Conservation (phyloP, 1,140 invertebrate genomes). For the Papilio xuthus region DNA sequence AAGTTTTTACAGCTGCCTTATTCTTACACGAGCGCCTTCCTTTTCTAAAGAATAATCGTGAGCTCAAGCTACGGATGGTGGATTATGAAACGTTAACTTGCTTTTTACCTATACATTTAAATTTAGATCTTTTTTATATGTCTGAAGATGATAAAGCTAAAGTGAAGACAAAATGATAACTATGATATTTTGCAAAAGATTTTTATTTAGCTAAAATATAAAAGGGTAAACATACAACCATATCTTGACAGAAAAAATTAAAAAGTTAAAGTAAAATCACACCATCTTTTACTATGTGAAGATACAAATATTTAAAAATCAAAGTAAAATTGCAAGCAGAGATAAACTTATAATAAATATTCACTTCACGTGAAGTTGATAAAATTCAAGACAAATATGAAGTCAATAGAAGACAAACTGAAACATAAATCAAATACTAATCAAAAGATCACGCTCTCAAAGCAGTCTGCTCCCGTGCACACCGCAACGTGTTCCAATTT, state of each 20-base stretch:
- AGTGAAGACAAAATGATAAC: neutral
- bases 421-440: slow-evolving; percentile 25
- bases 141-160: neutral
- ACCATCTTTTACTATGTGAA: too few species aligned
- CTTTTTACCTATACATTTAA: slow-evolving; percentile 10
- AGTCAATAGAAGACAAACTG: neutral
- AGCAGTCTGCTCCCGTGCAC: neutral
- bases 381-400: slow-evolving; percentile 6
- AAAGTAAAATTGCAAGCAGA: neutral
- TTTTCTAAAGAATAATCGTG: slow-evolving; percentile 33
- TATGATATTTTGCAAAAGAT: too few species aligned
- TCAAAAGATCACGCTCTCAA: slow-evolving; percentile 19
- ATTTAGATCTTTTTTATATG: neutral
- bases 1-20: slow-evolving; percentile 48
- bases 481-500: slow-evolving; percentile 23
- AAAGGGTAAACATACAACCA: too few species aligned
- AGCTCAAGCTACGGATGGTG: neutral
- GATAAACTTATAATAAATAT: neutral
- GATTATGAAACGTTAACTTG: neutral
- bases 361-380: neutral
- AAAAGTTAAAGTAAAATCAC: too few species aligned
- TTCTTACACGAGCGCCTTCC: slow-evolving; percentile 16
- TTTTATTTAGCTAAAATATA: too few species aligned
- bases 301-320: neutral
- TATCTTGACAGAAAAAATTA: too few species aligned